Base-by-base conservation (phyloP, 2,888 invertebrate genomes). In the Drosophila demipolita region DNA sequence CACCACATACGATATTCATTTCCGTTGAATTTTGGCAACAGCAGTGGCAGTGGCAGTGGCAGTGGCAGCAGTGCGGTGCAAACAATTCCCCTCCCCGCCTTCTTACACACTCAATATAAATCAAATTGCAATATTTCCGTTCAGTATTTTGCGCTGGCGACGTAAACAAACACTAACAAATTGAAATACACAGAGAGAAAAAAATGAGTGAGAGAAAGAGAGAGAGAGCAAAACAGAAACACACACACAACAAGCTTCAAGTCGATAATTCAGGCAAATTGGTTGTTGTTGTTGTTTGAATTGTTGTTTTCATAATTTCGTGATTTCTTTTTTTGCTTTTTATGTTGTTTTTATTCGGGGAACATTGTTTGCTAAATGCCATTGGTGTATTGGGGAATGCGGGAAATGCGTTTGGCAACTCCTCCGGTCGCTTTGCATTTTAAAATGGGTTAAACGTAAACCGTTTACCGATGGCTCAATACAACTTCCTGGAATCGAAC, bases 371-470 rank as follows among this genome's bases (percentile, higher is more conserved):
- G 84, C 79, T 81, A 89, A 84, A 84, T 89, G 78, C 65, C 60
- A 61, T 60, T 64, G 67, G 69, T 65, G 71, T 82, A 70, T 82
- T 65, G 70, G 32, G 40, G 76, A 72, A 83, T 87, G 83, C 66
- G 73, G 62, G 68, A 83, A 80, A 83, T 86, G 78, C 75, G 87
- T 83, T 83, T 68, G 60, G 58, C 67, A 54, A 26, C 62, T 55
- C 38, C 62, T 58, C 59, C 66, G 40, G 58, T 33, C 49, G 36
- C 60, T 45, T 60, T 78, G 80, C 83, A 89, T 80, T 90, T 88
- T 88, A 88, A 90, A 87, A 89, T 89, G 89, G 87, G 80, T 89
- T 87, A 87, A 89, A 88, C 87, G 83, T 87, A 86, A 87, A 90
- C 89, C 89, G 90, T 87, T 87, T 90, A 88, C 89, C 79, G 81